Percentiles rank a stretch among this genome's conserved stretches.
Conservation (phyloP, 1,140 invertebrate genomes). For the Sipha flava region DNA sequence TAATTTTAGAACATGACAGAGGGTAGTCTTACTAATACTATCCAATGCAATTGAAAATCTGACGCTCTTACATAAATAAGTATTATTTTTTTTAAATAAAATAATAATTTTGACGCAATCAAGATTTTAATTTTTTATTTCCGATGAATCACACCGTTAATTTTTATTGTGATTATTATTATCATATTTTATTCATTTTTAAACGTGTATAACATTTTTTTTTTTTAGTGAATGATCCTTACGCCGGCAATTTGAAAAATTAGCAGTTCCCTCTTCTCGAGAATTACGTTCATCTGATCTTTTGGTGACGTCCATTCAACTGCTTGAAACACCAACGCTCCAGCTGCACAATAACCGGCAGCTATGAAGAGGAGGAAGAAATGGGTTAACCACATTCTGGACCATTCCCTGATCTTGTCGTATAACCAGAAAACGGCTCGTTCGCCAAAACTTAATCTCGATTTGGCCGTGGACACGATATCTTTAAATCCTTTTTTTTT, state of each 20-base stretch:
- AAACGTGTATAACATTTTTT: background rate
- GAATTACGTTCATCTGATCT: slow-evolving; percentile 46
- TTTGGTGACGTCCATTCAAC: slow-evolving; percentile 56
- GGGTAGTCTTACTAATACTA: too few species aligned
- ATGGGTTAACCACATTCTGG: slow-evolving; percentile 78
- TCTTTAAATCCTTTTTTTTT: slow-evolving; percentile 51
- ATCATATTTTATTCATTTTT: background rate
- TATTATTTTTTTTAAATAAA: too few species aligned
- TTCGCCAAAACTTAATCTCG: slow-evolving; percentile 69
- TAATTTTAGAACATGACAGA: too few species aligned
- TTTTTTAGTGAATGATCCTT: background rate
- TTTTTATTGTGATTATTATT: background rate
- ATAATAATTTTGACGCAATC: too few species aligned
- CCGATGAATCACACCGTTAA: too few species aligned
- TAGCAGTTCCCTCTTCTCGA: slow-evolving; percentile 45
- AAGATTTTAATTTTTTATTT: too few species aligned
- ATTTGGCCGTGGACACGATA: slow-evolving; percentile 60
- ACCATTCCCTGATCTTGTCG: slow-evolving; percentile 63
- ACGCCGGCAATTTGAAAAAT: slow-evolving; percentile 34
- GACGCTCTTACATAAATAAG: too few species aligned
- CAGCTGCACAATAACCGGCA: slow-evolving; percentile 64
- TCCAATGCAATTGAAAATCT: too few species aligned
- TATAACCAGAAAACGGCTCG: slow-evolving; percentile 71
- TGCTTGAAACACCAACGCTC: slow-evolving; percentile 64
- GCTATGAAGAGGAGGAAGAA: slow-evolving; percentile 71